phyloP scores from a whole-genome alignment of 2,113 vertebrate genomes.

The Piaya cayana region DNA sequence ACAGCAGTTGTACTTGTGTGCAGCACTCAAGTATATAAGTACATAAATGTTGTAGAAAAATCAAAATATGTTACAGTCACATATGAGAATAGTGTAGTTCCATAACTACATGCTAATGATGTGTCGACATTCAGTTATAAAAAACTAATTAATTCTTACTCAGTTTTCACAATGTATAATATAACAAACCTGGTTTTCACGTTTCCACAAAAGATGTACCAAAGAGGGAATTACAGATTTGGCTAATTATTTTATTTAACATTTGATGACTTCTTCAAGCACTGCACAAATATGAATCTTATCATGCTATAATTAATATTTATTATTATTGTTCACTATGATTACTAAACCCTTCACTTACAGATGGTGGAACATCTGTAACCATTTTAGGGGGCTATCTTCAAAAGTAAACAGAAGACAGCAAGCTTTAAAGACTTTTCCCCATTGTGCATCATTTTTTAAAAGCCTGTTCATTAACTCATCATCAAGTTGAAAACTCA shows the following conservation, averaged over 20 bases:
- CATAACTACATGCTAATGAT: not conserved
- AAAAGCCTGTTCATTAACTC: not conserved
- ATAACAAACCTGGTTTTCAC: not conserved
- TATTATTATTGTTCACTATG: not conserved
- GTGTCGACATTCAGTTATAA: not conserved
- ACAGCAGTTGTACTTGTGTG: not conserved
- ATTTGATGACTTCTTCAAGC: not conserved
- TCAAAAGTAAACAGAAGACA: not conserved
- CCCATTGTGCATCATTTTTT: not conserved
- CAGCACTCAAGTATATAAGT: not conserved
- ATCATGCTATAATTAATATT: not conserved
- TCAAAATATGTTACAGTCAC: not conserved
- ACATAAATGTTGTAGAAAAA: not conserved
- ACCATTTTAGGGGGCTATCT: not conserved
- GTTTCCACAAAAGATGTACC: not conserved
- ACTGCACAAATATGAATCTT: not conserved
- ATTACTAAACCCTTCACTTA: constrained; percentile 20
- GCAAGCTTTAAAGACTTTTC: not conserved
- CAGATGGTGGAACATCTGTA: constrained; percentile 27
- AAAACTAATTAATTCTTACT: constrained; percentile 1
- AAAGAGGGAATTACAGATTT: not conserved
- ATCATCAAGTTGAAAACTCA: not conserved
- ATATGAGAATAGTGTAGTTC: not conserved
- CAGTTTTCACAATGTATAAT: not conserved
- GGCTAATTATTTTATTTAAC: not conserved